These are phyloP conservation scores for Allolobophora icterica DNA, from an alignment of 2,888 invertebrate species.

Conservation along the genomic window DNA sequence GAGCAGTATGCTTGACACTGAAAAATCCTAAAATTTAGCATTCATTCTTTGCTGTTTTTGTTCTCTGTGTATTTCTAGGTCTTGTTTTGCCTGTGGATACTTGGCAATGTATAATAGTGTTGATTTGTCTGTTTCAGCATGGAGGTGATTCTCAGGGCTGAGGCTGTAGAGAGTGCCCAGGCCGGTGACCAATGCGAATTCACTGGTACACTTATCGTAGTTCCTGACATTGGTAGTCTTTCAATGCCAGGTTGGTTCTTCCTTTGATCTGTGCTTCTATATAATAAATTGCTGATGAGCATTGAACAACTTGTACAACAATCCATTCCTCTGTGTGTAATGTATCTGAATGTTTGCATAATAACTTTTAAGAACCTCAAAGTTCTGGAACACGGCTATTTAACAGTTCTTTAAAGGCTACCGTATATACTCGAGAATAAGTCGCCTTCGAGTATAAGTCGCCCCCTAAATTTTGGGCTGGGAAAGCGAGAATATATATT, in stretches of 20 bases:
- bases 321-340: neutral
- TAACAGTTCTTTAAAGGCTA: too few species aligned
- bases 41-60: neutral
- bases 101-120: neutral
- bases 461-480: too few species aligned
- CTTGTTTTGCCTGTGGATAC: neutral
- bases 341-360: neutral
- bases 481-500: too few species aligned
- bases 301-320: neutral
- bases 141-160: conserved; percentile 91
- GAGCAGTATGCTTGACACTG: neutral
- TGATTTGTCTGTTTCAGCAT: conserved; percentile 68
- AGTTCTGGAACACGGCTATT: too few species aligned
- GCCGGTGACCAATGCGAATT: conserved; percentile 87
- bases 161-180: conserved; percentile 94
- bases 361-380: neutral
- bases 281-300: neutral
- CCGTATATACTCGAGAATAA: too few species aligned
- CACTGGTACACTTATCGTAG: conserved; percentile 92
- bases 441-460: too few species aligned
- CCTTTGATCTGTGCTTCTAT: neutral
- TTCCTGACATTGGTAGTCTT: conserved; percentile 90
- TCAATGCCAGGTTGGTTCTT: conserved; percentile 74
- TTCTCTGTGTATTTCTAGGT: neutral
- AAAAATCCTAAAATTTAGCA: neutral